Evolutionary conservation across 2,888 invertebrate genomes (phyloP), one percentile per base, ranked within the genome.

Genomic region (Parnassius glacialis): DNA sequence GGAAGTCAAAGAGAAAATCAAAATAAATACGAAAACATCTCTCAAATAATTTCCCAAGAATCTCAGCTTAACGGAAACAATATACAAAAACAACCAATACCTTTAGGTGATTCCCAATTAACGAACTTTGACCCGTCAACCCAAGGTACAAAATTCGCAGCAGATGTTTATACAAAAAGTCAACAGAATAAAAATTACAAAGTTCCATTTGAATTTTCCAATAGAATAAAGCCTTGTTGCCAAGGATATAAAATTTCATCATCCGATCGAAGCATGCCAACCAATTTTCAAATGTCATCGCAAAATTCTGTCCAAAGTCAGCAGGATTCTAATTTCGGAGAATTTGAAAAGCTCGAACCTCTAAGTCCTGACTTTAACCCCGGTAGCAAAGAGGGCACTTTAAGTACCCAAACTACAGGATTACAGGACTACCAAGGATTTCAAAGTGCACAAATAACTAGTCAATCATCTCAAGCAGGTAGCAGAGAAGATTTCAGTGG

Each of bases 401-500:
- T 34, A 25, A 43, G 41, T 50, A 42, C 56, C 66, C 68, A 45
- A 71, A 47, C 67, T 47, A 62, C 59, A 57, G 53, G 43, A 9
- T 5, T 57, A 61, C 59, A 64, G 10, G 62, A 56, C 11, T 64
- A 66, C 54, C 63, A 68, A 52, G 59, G 16, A n/a, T 43, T 57
- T 10, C 72, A 74, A 57, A 59, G 63, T 51, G 42, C 65, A 7
- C 72, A 68, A 44, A 65, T 72, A 52, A 61, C 70, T 63, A 63
- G 63, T 63, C 63, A 63, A 34, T 41, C 50, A 7, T 72, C 80
- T 25, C 41, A 51, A 9, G 71, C 72, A 42, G 85, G 80, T 2
- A 73, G 75, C 63, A 79, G 80, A 1, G 88, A 89, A 66, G 60
- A 74, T n/a, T 90, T 90, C 20, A 81, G 80, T 47, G 85, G 81